Conservation (phyloP, 2,888 invertebrate species). For the Microplitis deprimator region DNA sequence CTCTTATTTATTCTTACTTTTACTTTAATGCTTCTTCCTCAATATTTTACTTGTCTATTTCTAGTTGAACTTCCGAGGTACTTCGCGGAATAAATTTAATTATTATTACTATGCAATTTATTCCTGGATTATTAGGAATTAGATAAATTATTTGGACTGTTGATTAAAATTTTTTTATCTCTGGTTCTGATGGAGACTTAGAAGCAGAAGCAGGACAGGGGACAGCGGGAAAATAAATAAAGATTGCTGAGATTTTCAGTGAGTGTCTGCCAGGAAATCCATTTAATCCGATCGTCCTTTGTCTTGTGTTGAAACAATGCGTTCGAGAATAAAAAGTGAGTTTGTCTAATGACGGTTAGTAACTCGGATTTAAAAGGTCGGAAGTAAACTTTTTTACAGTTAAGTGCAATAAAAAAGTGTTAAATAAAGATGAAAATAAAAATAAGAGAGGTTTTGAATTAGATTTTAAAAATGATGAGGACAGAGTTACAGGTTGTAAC, state of each 20-base stretch:
- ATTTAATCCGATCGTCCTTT: constrained; percentile 11
- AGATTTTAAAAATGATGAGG: no score
- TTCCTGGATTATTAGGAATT: background rate
- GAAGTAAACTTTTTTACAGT: background rate
- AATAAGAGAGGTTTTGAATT: no score
- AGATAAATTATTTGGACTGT: background rate
- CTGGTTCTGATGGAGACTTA: background rate
- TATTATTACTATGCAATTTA: background rate
- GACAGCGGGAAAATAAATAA: background rate
- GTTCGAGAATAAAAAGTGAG: background rate
- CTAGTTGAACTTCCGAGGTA: background rate
- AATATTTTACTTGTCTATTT: background rate
- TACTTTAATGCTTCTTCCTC: background rate
- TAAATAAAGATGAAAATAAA: no score
- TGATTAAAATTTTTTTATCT: background rate
- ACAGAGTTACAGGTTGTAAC: background rate
- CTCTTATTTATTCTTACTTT: background rate
- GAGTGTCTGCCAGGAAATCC: background rate
- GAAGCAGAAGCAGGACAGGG: background rate
- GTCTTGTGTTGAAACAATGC: constrained; percentile 5
- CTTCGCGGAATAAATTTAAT: background rate
- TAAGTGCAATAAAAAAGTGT: background rate
- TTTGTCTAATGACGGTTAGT: background rate
- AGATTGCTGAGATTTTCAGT: background rate
- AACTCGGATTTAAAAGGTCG: background rate